Percentiles rank a stretch among this genome's conserved stretches.
Conservation (phyloP, 2,888 invertebrate species). For the Callinectes sapidus region DNA sequence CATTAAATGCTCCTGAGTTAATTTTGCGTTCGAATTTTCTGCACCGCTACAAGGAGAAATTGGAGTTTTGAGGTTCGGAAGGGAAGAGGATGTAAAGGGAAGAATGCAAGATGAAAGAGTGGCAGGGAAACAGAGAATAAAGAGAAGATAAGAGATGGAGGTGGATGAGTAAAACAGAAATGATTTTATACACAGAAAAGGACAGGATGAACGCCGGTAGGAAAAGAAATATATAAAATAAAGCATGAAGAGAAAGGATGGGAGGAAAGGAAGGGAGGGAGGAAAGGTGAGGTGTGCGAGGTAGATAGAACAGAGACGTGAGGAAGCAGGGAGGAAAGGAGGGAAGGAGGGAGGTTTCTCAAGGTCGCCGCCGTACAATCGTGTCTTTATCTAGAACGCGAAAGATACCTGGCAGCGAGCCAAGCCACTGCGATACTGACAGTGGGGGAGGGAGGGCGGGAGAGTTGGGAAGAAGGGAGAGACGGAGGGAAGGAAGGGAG, state of each 20-base stretch:
- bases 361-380: constrained; percentile 22
- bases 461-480: background rate
- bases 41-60: background rate
- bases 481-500: background rate
- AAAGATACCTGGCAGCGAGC: constrained; percentile 32
- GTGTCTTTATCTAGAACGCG: constrained; percentile 33
- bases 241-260: background rate
- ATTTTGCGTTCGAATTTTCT: too few species aligned
- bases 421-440: constrained; percentile 23
- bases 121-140: background rate
- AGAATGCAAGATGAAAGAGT: background rate
- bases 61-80: background rate
- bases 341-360: background rate
- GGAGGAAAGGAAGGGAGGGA: background rate
- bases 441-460: background rate
- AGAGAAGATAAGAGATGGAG: background rate
- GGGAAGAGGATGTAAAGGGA: background rate
- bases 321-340: background rate
- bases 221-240: background rate
- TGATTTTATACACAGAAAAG: background rate
- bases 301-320: background rate
- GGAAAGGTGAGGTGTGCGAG: background rate
- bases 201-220: background rate
- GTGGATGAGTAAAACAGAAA: background rate
- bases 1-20: too few species aligned